Evolutionary conservation across 2,113 vertebrate species (phyloP).

Genomic region (Tricholaema leucomelas): DNA sequence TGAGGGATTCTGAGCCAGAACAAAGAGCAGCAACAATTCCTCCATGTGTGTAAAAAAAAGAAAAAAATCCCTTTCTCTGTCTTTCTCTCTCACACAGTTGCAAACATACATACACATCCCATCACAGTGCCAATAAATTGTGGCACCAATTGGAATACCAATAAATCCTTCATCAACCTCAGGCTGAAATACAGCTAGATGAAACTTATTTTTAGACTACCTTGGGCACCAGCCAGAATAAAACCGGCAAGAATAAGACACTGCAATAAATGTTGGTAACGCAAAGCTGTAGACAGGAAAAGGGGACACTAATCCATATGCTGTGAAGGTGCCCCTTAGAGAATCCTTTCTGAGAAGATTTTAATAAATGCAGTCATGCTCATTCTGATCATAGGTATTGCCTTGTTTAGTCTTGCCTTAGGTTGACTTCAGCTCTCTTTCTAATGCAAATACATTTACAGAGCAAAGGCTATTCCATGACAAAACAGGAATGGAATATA

Average conservation of each 20-base stretch:
- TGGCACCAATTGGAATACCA: slow-evolving; percentile 66
- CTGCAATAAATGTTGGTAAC: slow-evolving; percentile 67
- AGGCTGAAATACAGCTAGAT: slow-evolving; percentile 61
- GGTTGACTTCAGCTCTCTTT: neutral
- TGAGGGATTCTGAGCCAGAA: slow-evolving; percentile 1
- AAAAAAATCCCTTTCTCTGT: neutral
- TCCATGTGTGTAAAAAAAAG: neutral
- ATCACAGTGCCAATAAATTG: slow-evolving; percentile 55
- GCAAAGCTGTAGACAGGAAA: neutral
- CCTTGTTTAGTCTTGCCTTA: neutral
- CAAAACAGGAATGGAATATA: neutral
- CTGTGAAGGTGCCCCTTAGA: neutral
- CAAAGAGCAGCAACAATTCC: slow-evolving; percentile 42
- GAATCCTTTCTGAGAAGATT: slow-evolving; percentile 6
- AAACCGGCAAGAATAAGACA: slow-evolving; percentile 79
- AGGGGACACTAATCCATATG: slow-evolving; percentile 23
- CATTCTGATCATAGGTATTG: neutral
- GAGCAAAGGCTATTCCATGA: neutral
- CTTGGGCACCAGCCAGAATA: slow-evolving; percentile 76
- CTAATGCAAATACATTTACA: neutral
- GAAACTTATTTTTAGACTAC: slow-evolving; percentile 45
- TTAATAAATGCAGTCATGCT: neutral
- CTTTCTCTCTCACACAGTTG: neutral
- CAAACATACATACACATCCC: neutral
- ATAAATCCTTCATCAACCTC: slow-evolving; percentile 69